Percentiles rank a stretch among this genome's conserved stretches.
Conservation (phyloP, 2,888 invertebrate genomes). For the Aporophyla nigra region DNA sequence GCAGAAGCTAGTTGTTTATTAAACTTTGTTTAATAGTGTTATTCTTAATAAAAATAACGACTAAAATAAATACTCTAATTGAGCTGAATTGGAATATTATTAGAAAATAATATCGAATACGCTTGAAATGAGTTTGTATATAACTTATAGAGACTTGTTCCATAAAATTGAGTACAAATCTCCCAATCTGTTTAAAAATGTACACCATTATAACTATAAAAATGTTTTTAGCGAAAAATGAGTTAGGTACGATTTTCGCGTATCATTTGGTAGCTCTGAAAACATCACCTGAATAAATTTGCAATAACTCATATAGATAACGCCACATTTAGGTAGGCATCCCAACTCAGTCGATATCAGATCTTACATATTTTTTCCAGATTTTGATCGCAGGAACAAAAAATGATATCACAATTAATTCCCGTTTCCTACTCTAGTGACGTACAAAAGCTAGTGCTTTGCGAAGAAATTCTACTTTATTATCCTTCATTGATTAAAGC, state of each 20-base stretch:
- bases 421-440: background rate
- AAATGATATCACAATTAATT: background rate
- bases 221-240: too few relatives aligned
- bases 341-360: background rate
- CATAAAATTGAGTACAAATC: too few relatives aligned
- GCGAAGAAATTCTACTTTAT: background rate
- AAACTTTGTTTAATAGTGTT: too few relatives aligned
- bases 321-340: conserved; percentile 19
- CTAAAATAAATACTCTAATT: too few relatives aligned
- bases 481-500: background rate
- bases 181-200: too few relatives aligned
- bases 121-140: too few relatives aligned
- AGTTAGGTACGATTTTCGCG: background rate
- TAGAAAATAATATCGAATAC: too few relatives aligned
- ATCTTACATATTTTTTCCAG: conserved; percentile 25
- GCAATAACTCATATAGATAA: conserved; percentile 26
- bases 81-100: too few relatives aligned
- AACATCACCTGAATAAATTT: conserved; percentile 34
- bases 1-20: too few relatives aligned
- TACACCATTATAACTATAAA: too few relatives aligned
- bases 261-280: background rate
- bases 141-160: too few relatives aligned
- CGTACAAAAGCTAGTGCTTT: background rate
- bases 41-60: too few relatives aligned
- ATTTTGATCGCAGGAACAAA: conserved; percentile 6